These are phyloP conservation scores for Galago senegalensis DNA, from an alignment of 2,797 vertebrate genomes.

Conservation along the genomic window DNA sequence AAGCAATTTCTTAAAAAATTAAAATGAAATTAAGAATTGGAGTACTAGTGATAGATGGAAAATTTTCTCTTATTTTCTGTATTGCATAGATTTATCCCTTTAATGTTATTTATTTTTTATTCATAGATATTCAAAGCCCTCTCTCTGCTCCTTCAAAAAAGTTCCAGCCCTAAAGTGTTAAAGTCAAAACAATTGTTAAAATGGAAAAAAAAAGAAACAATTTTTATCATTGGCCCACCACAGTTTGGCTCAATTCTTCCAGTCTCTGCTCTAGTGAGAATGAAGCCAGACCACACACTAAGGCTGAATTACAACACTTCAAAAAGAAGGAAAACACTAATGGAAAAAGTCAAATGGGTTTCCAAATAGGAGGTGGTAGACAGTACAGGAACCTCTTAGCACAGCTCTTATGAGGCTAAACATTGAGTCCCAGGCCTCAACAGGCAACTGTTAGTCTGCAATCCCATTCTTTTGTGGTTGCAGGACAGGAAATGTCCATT, in stretches of 20 bases:
- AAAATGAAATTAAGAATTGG: not conserved
- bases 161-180: slow-evolving; percentile 81
- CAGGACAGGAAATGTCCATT: slow-evolving; percentile 46
- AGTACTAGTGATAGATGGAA: not conserved
- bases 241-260: slow-evolving; percentile 88
- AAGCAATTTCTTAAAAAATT: not conserved
- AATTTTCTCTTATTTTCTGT: slow-evolving; percentile 15
- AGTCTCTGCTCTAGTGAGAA: slow-evolving; percentile 85
- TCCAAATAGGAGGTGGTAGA: slow-evolving; percentile 82
- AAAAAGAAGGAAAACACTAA: slow-evolving; percentile 76
- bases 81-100: not conserved
- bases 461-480: not conserved
- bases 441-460: not conserved
- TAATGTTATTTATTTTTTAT: slow-evolving; percentile 43
- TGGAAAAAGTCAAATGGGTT: slow-evolving; percentile 83
- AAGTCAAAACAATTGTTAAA: slow-evolving; percentile 89
- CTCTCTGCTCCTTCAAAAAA: not conserved
- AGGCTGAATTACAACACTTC: slow-evolving; percentile 84
- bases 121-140: not conserved
- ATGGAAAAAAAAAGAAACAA: slow-evolving; percentile 86
- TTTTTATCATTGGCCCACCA: slow-evolving; percentile 89
- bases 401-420: not conserved
- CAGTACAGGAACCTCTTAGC: slow-evolving; percentile 68
- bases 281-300: slow-evolving; percentile 90
- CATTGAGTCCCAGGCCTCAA: slow-evolving; percentile 1